phyloP scores from a whole-genome alignment of 2,797 vertebrate genomes.

The Hybognathus amarus region DNA sequence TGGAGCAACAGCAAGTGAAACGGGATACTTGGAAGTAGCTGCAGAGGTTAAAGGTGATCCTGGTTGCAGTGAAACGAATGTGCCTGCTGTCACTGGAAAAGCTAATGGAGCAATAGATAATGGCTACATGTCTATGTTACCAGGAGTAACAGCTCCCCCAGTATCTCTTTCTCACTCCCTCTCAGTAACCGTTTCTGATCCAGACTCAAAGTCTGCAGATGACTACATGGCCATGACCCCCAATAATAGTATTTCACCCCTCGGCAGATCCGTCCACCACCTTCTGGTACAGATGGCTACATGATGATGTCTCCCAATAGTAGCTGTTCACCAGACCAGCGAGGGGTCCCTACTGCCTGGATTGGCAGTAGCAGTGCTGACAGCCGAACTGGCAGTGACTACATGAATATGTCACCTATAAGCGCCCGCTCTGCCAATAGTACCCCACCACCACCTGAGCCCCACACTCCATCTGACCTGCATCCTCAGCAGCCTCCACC shows the following conservation, averaged over 20 bases:
- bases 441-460: slow-evolving; percentile 70
- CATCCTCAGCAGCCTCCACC: slow-evolving; percentile 70
- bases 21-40: slow-evolving; percentile 76
- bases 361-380: slow-evolving; percentile 76
- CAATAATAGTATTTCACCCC: slow-evolving; percentile 80
- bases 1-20: slow-evolving; percentile 59
- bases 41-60: slow-evolving; percentile 70
- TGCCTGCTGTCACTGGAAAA: background rate
- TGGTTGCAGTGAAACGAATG: slow-evolving; percentile 50
- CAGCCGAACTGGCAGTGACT: slow-evolving; percentile 77
- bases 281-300: slow-evolving; percentile 75
- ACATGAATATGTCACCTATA: slow-evolving; percentile 87
- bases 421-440: slow-evolving; percentile 75
- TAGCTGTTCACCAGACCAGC: slow-evolving; percentile 80
- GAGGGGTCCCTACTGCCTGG: slow-evolving; percentile 73
- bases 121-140: slow-evolving; percentile 83
- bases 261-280: slow-evolving; percentile 73
- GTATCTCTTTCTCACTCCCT: slow-evolving; percentile 70
- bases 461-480: slow-evolving; percentile 63
- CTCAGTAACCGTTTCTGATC: slow-evolving; percentile 72
- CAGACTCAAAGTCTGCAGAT: slow-evolving; percentile 73
- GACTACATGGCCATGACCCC: slow-evolving; percentile 85
- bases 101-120: slow-evolving; percentile 71
- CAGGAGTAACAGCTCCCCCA: slow-evolving; percentile 77
- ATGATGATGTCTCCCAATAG: slow-evolving; percentile 83